Conservation (phyloP, 2,113 vertebrate species). For the Laterallus jamaicensis region DNA sequence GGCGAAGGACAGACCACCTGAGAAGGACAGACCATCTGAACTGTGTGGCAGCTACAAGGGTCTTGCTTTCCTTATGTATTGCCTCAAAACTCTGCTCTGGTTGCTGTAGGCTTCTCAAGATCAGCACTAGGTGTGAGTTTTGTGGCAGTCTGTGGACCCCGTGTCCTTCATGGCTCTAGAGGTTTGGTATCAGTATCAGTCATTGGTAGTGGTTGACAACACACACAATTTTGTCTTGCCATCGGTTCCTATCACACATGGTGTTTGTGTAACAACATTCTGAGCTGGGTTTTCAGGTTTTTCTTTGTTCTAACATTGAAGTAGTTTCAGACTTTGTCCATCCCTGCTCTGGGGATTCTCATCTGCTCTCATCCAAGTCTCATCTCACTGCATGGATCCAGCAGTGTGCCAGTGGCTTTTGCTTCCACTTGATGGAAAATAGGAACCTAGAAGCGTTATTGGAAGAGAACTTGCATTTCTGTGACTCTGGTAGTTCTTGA, state of each 20-base stretch:
- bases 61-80: neutral
- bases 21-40: neutral
- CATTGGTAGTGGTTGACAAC: rapidly evolving
- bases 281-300: neutral
- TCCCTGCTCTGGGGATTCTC: neutral
- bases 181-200: neutral
- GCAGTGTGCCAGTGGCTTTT: neutral
- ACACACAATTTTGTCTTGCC: neutral
- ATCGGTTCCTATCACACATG: neutral
- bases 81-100: neutral
- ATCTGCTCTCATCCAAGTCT: neutral
- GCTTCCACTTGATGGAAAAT: neutral
- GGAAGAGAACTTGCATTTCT: conserved; percentile 1
- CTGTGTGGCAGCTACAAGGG: neutral
- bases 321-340: neutral
- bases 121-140: neutral
- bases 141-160: neutral
- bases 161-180: neutral
- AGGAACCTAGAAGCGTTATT: neutral
- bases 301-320: neutral
- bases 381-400: neutral
- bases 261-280: neutral
- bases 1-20: neutral
- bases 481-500: conserved; percentile 1
- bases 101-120: neutral